phyloP scores from a whole-genome alignment of 2,797 vertebrate species.

The Sebastes jordani region DNA sequence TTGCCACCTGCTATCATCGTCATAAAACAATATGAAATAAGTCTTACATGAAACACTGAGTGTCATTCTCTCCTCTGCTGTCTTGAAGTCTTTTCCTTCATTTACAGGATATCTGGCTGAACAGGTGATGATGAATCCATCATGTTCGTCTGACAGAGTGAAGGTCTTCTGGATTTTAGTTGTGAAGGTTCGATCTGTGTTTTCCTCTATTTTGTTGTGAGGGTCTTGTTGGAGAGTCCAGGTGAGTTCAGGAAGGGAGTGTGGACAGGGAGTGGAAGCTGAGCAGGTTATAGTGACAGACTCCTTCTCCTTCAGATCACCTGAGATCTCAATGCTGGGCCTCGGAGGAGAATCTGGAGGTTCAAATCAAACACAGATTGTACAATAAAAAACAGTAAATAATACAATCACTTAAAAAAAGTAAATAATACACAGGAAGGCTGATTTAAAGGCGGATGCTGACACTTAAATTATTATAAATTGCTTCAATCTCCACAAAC shows the following conservation, averaged over 20 bases:
- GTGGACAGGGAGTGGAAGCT: conserved; percentile 63
- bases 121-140: conserved; percentile 53
- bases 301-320: conserved; percentile 10
- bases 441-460: background rate
- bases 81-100: background rate
- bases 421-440: too few relatives aligned
- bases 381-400: background rate
- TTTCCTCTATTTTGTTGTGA: background rate
- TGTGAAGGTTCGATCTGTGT: conserved; percentile 35
- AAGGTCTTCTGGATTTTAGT: conserved; percentile 38
- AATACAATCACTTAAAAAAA: background rate
- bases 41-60: conserved; percentile 43
- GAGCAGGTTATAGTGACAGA: conserved; percentile 59
- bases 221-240: conserved; percentile 45
- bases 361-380: background rate
- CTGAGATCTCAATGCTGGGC: conserved; percentile 12
- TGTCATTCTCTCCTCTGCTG: background rate
- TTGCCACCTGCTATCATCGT: too few relatives aligned
- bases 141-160: conserved; percentile 44
- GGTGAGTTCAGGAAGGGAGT: conserved; percentile 57
- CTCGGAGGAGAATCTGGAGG: conserved; percentile 34
- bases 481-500: background rate
- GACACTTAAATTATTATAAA: background rate
- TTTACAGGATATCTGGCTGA: conserved; percentile 46
- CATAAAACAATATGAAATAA: too few relatives aligned